Evolutionary conservation across 30 jellyfish, hydroid and myxozoan genomes (phyloP).

Genomic region (Catostylus mosaicus): DNA sequence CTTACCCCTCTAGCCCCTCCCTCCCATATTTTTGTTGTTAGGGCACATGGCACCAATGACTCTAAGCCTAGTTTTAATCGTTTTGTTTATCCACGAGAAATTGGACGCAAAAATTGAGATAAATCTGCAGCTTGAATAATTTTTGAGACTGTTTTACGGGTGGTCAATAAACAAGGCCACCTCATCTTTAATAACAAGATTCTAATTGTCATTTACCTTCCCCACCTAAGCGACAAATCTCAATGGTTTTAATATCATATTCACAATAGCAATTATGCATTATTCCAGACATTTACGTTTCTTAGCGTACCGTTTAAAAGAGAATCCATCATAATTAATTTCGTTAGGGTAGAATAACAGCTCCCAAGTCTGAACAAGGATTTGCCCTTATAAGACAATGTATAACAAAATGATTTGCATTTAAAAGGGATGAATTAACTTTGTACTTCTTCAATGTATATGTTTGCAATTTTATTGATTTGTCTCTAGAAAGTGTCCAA

Average conservation of each 20-base stretch:
- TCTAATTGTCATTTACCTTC: constrained; percentile 8
- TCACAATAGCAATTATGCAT: background rate
- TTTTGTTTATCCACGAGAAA: no score
- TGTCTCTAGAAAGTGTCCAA: background rate
- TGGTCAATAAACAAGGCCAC: constrained; percentile 12
- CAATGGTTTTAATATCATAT: constrained; percentile 6
- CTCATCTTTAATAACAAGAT: constrained; percentile 6
- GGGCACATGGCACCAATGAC: no score
- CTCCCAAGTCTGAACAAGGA: background rate
- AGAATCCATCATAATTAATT: background rate
- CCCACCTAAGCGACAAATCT: constrained; percentile 24
- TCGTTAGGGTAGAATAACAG: background rate
- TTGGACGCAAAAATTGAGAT: no score
- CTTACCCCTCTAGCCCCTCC: no score
- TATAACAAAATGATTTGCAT: background rate
- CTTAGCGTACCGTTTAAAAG: constrained; percentile 34
- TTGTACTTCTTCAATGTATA: background rate
- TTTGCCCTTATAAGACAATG: background rate
- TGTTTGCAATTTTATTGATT: background rate
- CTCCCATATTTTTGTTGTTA: no score
- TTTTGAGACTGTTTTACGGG: constrained; percentile 17
- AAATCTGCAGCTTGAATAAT: no score
- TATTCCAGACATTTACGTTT: background rate
- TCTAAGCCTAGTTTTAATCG: no score
- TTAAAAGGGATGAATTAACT: background rate